Conservation (phyloP, 1,140 invertebrate genomes). For the Drosophila kikkawai region DNA sequence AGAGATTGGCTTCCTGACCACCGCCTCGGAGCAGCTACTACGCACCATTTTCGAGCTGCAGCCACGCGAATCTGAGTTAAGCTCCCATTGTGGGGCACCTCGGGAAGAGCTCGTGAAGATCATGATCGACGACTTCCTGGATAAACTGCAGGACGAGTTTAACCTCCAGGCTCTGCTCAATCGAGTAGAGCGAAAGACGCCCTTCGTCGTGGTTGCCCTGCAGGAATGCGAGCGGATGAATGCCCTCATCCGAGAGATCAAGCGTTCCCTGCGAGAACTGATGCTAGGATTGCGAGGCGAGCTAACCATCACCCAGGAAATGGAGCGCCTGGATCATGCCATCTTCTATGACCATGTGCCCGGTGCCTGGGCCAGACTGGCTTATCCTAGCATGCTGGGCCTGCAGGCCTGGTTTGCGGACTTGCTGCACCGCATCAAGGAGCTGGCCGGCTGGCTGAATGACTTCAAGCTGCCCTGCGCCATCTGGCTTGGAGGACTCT, state of each 20-base stretch:
- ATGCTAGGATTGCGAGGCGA: slow-evolving; percentile 97
- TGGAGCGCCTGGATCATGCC: slow-evolving; percentile 95
- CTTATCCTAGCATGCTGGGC: slow-evolving; percentile 95
- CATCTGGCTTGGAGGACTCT: slow-evolving; percentile 97
- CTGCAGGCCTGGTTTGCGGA: slow-evolving; percentile 95
- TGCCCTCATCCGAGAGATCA: slow-evolving; percentile 92
- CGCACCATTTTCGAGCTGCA: slow-evolving; percentile 97
- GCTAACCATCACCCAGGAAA: slow-evolving; percentile 96
- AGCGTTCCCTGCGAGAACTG: slow-evolving; percentile 93
- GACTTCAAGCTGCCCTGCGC: slow-evolving; percentile 93
- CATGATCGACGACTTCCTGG: slow-evolving; percentile 94
- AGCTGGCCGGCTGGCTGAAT: slow-evolving; percentile 91
- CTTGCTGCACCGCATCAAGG: slow-evolving; percentile 92
- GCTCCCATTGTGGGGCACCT: slow-evolving; percentile 89
- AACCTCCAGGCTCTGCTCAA: slow-evolving; percentile 94
- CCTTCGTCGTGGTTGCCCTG: slow-evolving; percentile 96
- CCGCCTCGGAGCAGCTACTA: slow-evolving; percentile 94
- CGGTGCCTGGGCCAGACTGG: slow-evolving; percentile 91
- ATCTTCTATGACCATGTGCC: slow-evolving; percentile 96
- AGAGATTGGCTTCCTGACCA: slow-evolving; percentile 97
- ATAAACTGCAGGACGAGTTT: slow-evolving; percentile 96
- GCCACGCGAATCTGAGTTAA: slow-evolving; percentile 92
- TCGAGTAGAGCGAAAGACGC: slow-evolving; percentile 95
- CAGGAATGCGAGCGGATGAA: slow-evolving; percentile 99
- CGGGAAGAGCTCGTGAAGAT: slow-evolving; percentile 94